A percentile compares a stretch with the other conserved stretches of the same genome.
Conservation (phyloP, 2,797 vertebrate genomes). For the Notolepis coatsorum region DNA sequence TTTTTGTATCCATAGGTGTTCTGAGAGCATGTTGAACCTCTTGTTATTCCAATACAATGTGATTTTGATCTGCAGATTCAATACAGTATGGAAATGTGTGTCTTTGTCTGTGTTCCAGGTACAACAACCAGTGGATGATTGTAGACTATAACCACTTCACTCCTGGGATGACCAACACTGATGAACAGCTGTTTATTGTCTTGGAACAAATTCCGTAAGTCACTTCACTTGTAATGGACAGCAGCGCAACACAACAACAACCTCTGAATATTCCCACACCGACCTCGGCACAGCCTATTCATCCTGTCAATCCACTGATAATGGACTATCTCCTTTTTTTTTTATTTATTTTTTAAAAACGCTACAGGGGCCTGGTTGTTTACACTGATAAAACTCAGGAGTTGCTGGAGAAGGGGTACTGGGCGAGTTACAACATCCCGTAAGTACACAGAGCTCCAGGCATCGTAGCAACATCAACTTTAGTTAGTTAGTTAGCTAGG, state of each 20-base stretch:
- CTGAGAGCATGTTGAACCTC: too few species aligned
- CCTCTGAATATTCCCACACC: not conserved
- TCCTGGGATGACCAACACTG: conserved; percentile 63
- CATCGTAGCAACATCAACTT: not conserved
- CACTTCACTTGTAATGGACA: not conserved
- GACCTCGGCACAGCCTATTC: not conserved
- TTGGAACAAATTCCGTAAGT: conserved; percentile 97
- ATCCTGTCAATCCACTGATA: not conserved
- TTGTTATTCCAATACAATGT: too few species aligned
- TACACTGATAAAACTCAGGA: conserved; percentile 85
- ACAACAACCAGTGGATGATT: conserved; percentile 99
- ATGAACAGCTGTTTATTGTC: conserved; percentile 82
- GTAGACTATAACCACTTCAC: conserved; percentile 91
- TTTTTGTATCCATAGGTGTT: too few species aligned
- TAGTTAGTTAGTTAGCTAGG: too few species aligned
- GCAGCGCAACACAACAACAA: not conserved
- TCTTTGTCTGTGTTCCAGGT: conserved; percentile 74
- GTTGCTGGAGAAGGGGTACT: conserved; percentile 88
- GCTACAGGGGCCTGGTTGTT: conserved; percentile 84
- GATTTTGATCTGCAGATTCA: too few species aligned
- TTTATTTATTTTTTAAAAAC: conserved; percentile 37
- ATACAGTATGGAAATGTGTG: too few species aligned
- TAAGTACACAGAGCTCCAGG: conserved; percentile 66
- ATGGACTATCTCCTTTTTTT: not conserved
- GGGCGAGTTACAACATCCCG: conserved; percentile 97